Conservation (phyloP, 2,113 vertebrate genomes). For the Diadophis punctatus region DNA sequence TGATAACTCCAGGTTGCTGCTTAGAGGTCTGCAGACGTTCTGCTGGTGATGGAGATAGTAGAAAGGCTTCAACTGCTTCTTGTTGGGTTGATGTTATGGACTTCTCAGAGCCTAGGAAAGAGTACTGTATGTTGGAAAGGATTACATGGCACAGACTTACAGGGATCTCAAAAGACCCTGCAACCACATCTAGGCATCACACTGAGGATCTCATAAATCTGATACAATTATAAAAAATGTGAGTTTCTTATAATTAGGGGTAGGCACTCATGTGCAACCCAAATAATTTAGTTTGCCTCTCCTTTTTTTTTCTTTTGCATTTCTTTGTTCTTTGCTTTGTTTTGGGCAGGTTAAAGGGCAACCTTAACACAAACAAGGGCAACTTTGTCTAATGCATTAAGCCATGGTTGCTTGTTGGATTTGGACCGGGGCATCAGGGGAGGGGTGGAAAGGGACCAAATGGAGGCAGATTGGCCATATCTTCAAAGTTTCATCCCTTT, state of each 20-base stretch:
- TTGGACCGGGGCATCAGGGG: not conserved
- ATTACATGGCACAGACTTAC: not conserved
- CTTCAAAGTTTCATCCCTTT: not conserved
- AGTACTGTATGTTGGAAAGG: not conserved
- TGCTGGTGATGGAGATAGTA: not conserved
- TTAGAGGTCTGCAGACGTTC: not conserved
- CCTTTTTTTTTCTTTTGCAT: not conserved
- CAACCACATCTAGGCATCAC: not conserved
- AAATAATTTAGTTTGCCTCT: not conserved
- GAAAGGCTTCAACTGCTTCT: not conserved
- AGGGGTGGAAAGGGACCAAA: not conserved
- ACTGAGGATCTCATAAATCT: not conserved
- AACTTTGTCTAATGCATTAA: not conserved
- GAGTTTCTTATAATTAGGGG: not conserved
- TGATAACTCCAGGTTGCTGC: not conserved
- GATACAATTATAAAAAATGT: not conserved
- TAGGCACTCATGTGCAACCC: not conserved
- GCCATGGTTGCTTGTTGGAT: not conserved
- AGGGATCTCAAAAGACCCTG: not conserved
- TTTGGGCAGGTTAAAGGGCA: not conserved
- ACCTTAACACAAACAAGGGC: not conserved
- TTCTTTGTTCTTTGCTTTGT: not conserved
- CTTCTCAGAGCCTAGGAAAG: not conserved
- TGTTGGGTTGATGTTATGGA: not conserved
- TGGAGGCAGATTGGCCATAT: not conserved